Percentiles rank a stretch among this genome's conserved stretches.
Conservation (phyloP, 2,113 vertebrate species). For the Cygnus buccinator region DNA sequence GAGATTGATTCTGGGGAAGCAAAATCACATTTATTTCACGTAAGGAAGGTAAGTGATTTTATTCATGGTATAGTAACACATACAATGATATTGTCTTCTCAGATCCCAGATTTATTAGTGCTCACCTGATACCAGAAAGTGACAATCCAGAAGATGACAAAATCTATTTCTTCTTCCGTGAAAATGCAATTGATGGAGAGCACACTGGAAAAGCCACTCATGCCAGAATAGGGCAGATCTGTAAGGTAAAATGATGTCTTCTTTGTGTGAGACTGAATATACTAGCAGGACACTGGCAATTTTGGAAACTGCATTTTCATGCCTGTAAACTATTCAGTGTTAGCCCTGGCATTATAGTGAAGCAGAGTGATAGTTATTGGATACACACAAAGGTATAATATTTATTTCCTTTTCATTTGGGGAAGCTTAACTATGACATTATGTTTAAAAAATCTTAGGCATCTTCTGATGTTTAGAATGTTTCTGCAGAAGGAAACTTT, state of each 20-base stretch:
- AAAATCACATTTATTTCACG: background rate
- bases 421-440: accelerated
- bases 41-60: background rate
- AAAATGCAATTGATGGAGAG: slow-evolving; percentile 96
- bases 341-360: background rate
- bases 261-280: background rate
- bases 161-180: slow-evolving; percentile 97
- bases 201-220: slow-evolving; percentile 95
- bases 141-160: slow-evolving; percentile 98
- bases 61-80: background rate
- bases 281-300: background rate
- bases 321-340: background rate
- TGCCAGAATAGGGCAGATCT: slow-evolving; percentile 95
- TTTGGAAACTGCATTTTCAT: background rate
- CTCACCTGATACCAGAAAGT: slow-evolving; percentile 92
- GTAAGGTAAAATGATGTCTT: slow-evolving; percentile 85
- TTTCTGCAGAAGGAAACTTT: background rate
- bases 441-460: background rate
- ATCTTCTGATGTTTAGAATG: background rate
- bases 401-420: background rate
- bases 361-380: background rate
- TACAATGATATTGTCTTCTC: slow-evolving; percentile 11
- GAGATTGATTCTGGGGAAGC: background rate
- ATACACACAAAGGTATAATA: background rate
- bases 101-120: slow-evolving; percentile 94